Evolutionary conservation across 2,888 invertebrate genomes (phyloP).

Genomic region (Temnothorax rugatulus): DNA sequence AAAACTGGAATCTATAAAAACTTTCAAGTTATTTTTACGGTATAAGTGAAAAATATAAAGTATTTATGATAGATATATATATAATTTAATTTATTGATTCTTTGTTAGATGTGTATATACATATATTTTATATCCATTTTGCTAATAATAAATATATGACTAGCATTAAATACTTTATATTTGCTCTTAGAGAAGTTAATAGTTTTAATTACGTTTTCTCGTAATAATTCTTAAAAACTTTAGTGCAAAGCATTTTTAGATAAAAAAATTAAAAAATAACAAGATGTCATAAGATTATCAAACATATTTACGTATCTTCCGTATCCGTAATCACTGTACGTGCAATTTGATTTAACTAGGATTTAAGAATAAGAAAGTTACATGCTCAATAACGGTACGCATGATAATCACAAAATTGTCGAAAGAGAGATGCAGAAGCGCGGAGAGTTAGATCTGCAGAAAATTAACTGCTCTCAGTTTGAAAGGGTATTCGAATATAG

Average conservation of each 20-base stretch:
- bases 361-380: constrained; percentile 33
- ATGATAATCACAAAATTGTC: constrained; percentile 27
- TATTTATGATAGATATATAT: not conserved
- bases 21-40: not conserved
- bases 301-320: not conserved
- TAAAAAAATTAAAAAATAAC: not conserved
- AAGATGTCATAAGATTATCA: not conserved
- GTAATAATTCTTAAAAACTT: not conserved
- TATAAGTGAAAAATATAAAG: not conserved
- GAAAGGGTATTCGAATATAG: constrained; percentile 67
- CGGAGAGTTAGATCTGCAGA: constrained; percentile 62
- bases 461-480: constrained; percentile 74
- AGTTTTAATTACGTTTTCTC: not conserved
- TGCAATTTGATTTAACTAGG: not conserved
- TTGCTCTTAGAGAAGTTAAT: not conserved
- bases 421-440: constrained; percentile 33
- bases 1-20: not conserved
- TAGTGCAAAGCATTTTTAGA: not conserved
- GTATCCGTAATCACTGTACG: not conserved
- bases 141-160: not conserved
- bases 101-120: not conserved
- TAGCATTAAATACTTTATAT: not conserved
- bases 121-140: not conserved
- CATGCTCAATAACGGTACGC: not conserved
- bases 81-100: constrained; percentile 8